Percentiles rank a stretch among this genome's conserved stretches.
These are phyloP conservation scores for Crotalus viridis DNA, from an alignment of 2,113 vertebrate genomes.

Conservation along the genomic window DNA sequence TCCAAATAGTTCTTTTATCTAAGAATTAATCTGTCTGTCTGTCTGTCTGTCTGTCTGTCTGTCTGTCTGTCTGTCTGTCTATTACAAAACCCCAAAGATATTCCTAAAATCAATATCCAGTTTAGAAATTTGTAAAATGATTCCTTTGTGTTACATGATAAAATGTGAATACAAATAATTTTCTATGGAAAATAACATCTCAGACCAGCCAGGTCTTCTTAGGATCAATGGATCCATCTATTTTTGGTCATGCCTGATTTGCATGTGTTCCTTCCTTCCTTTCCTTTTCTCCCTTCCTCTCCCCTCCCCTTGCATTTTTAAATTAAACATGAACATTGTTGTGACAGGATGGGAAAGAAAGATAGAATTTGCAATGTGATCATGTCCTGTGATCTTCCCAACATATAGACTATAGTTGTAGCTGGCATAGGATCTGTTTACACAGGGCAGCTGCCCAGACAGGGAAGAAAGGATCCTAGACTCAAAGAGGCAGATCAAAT, in stretches of 20 bases:
- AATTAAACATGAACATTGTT: neutral
- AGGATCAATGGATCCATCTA: neutral
- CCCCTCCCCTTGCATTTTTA: neutral
- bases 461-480: neutral
- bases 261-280: neutral
- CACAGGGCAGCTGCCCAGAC: neutral
- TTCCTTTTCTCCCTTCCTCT: neutral
- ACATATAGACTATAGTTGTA: neutral
- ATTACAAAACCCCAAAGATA: neutral
- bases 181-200: neutral
- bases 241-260: neutral
- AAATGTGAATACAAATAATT: neutral
- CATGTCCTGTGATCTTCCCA: neutral
- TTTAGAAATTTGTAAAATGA: neutral
- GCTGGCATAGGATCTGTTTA: neutral
- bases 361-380: neutral
- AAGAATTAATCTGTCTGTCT: neutral
- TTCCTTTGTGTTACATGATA: neutral
- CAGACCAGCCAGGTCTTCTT: neutral
- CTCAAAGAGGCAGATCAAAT: neutral
- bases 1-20: neutral
- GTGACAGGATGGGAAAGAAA: neutral
- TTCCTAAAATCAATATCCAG: neutral
- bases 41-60: too few relatives aligned
- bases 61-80: too few relatives aligned